Base-by-base conservation (phyloP, 2,888 invertebrate species). In the Eulithis testata region DNA sequence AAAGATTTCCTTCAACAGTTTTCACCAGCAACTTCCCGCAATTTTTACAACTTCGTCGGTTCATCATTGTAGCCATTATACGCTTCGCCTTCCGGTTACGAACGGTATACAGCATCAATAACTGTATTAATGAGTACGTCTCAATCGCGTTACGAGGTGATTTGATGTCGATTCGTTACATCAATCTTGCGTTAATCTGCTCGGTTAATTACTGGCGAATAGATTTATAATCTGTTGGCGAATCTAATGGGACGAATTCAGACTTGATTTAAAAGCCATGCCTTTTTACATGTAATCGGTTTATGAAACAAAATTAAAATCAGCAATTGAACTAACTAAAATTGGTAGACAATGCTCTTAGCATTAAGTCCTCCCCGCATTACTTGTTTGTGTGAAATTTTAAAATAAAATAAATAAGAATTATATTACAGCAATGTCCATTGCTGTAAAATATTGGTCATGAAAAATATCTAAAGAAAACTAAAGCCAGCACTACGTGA, bases 161-260 rank as follows among this genome's bases (percentile, higher is more conserved):
- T 87, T 83, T 82, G 83, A 79, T 83, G 83, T 81, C 84, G 78
- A 86, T 82, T 85, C 81, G 81, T 79, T 78, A 81, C 81, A 87
- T 86, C 87, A 87, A 88, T 88, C 84, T 87, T 73, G 75, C 72
- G 37, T 83, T 87, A 86, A 87, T 86, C 83, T 76, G 71, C 72
- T 73, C 70, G 76, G 76, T 81, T 84, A 84, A 85, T 85, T 84
- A 84, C 78, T 61, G 73, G 63, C 62, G 61, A 56, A 66, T 58
- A 59, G 75, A 79, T 78, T 79, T 78, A 79, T 77, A 58, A 67
- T 60, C 56, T 50, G 47, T 21, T 44, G 36, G 37, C 36, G 31
- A 44, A 60, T 59, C 58, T 52, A 51, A 44, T 45, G 31, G 53
- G n/a, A 44, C 37, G 60, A 54, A 54, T 14, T 60, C 37, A 45